Evolutionary conservation across 2,797 vertebrate species (phyloP), one percentile per base, ranked within the genome.

Genomic region (Toxotes lorentzi): DNA sequence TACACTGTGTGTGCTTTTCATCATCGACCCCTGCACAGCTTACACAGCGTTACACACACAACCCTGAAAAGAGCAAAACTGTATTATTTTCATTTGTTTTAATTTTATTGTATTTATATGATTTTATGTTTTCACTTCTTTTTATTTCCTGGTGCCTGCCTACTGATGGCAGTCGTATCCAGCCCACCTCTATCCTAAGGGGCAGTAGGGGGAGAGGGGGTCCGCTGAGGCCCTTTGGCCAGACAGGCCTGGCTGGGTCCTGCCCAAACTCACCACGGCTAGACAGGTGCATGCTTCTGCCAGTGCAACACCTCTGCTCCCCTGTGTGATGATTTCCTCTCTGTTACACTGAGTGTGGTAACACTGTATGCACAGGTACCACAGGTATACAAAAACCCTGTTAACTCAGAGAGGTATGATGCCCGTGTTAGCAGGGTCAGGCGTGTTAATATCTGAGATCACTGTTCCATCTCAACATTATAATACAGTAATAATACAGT

Each of bases 251-350:
- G 5, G 90, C 95, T 87, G 95, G 95, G 84, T 96, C 94, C 40
- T 95, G 93, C 24, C 95, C 94, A n/a, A 93, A 94, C 94, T 96
- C 96, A 50, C 95, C 95, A n/a, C 93, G 92, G 81, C 93, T 91
- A 90, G 96, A 96, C 94, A 97, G 96, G 97, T 97, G 95, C 95
- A 95, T 95, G 88, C 79, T 80, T 89, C 89, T 91, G 82, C 79
- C 88, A 89, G 94, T 87, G 74, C 27, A 88, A 88, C 83, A 64
- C 88, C 89, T 63, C 50, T 17, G 19, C 69, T 67, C 58, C 76
- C 58, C 68, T 60, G 48, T 81, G 76, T 86, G 48, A 67, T 67
- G 19, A 32, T 35, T 17, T 30, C 61, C 23, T n/a, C 43, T 32
- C 13, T 70, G 4, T 68, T 45, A n/a, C 24, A 47, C 62, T 72